These are phyloP conservation scores for Dorcus hopei DNA, from an alignment of 2,888 invertebrate species.

Conservation along the genomic window DNA sequence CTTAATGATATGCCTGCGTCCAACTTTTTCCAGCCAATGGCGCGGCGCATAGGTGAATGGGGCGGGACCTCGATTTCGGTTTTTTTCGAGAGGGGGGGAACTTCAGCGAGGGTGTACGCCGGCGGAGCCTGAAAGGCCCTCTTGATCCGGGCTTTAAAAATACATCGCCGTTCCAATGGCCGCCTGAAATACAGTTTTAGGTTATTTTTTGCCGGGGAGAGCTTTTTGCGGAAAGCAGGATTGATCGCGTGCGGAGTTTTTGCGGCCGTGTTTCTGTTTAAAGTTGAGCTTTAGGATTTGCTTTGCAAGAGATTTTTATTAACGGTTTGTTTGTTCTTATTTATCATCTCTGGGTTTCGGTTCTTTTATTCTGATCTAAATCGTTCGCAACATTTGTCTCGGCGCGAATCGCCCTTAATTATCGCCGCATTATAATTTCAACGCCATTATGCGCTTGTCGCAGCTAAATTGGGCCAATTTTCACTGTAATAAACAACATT, in stretches of 20 bases:
- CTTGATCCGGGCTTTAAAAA: slow-evolving; percentile 49
- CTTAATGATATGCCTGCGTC: slow-evolving; percentile 50
- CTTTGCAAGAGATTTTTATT: slow-evolving; percentile 21
- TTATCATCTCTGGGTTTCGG: slow-evolving; percentile 12
- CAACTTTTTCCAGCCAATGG: slow-evolving; percentile 50
- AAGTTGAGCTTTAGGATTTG: slow-evolving; percentile 43
- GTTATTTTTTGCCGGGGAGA: slow-evolving; percentile 35
- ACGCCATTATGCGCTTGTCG: too few species aligned
- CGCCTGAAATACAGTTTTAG: slow-evolving; percentile 48
- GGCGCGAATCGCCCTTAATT: too few species aligned
- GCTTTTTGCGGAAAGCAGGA: slow-evolving; percentile 44
- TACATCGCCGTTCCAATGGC: slow-evolving; percentile 50
- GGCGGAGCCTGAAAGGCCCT: slow-evolving; percentile 40
- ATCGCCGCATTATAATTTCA: too few species aligned
- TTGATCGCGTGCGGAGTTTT: slow-evolving; percentile 41
- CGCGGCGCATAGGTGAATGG: slow-evolving; percentile 33
- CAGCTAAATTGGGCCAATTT: too few species aligned
- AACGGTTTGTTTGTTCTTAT: slow-evolving; percentile 21
- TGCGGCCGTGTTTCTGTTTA: slow-evolving; percentile 43
- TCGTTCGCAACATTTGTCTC: slow-evolving; percentile 3
- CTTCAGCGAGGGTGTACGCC: slow-evolving; percentile 26
- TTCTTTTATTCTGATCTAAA: slow-evolving; percentile 5
- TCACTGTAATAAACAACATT: too few species aligned
- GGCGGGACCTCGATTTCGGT: slow-evolving; percentile 39
- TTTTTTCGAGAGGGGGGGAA: slow-evolving; percentile 41